Percentiles rank a stretch among this genome's conserved stretches.
Evolutionary conservation across 2,888 invertebrate genomes (phyloP).

Genomic region (Ornithoptera alexandrae): DNA sequence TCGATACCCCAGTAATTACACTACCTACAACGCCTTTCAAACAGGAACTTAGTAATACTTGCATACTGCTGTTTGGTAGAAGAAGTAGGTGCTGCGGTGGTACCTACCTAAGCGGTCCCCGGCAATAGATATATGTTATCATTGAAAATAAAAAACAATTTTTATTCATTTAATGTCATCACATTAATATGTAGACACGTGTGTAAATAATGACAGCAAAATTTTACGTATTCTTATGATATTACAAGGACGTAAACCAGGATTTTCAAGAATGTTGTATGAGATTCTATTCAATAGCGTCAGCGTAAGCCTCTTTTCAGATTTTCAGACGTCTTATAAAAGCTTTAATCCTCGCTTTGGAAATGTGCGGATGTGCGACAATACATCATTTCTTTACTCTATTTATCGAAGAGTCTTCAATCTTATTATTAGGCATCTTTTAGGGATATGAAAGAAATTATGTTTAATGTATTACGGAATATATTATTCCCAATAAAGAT

Average conservation of each 20-base stretch:
- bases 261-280: constrained; percentile 54
- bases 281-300: constrained; percentile 53
- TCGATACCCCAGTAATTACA: too few relatives aligned
- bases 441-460: constrained; percentile 24
- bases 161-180: not conserved
- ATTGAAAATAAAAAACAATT: not conserved
- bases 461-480: constrained; percentile 22
- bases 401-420: constrained; percentile 29
- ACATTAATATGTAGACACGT: not conserved
- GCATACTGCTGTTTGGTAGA: too few relatives aligned
- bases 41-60: too few relatives aligned
- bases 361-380: constrained; percentile 50
- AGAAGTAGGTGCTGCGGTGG: too few relatives aligned
- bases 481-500: constrained; percentile 24
- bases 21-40: too few relatives aligned
- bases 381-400: constrained; percentile 49
- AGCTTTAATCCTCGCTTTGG: constrained; percentile 52
- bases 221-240: constrained; percentile 40
- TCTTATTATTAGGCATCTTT: constrained; percentile 31
- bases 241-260: constrained; percentile 47
- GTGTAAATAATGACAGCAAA: constrained; percentile 32
- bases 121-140: too few relatives aligned
- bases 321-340: constrained; percentile 57
- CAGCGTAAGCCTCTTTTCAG: constrained; percentile 62
- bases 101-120: too few relatives aligned